A percentile compares a stretch with the other conserved stretches of the same genome.
Evolutionary conservation across 2,797 vertebrate genomes (phyloP).

Genomic region (Peromyscus attwateri): DNA sequence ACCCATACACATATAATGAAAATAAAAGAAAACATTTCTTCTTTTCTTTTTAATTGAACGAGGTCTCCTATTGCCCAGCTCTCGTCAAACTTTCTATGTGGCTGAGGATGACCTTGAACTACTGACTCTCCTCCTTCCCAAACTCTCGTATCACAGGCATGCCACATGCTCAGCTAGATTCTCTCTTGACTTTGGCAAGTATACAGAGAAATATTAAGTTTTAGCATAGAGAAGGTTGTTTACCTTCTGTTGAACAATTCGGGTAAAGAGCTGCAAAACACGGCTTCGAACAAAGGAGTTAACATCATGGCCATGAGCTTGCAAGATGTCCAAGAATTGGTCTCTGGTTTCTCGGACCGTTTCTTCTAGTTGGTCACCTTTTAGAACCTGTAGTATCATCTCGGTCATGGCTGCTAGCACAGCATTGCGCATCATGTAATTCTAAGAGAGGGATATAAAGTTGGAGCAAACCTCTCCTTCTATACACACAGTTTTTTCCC

Average conservation of each 20-base stretch:
- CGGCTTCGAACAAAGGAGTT: slow-evolving; percentile 94
- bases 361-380: slow-evolving; percentile 93
- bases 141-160: neutral
- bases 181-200: neutral
- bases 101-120: neutral
- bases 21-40: neutral
- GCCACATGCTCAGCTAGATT: neutral
- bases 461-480: neutral
- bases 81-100: neutral
- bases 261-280: slow-evolving; percentile 94
- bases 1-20: neutral
- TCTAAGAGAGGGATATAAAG: slow-evolving; percentile 87
- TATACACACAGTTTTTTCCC: neutral
- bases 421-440: slow-evolving; percentile 94
- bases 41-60: neutral
- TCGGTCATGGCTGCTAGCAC: slow-evolving; percentile 95
- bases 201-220: neutral
- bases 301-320: slow-evolving; percentile 94
- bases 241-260: slow-evolving; percentile 95
- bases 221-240: neutral
- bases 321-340: slow-evolving; percentile 94
- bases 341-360: slow-evolving; percentile 92
- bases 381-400: slow-evolving; percentile 93
- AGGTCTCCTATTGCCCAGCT: neutral
- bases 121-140: neutral